phyloP scores from a whole-genome alignment of 2,888 invertebrate species.

The Parasteatoda lunata region DNA sequence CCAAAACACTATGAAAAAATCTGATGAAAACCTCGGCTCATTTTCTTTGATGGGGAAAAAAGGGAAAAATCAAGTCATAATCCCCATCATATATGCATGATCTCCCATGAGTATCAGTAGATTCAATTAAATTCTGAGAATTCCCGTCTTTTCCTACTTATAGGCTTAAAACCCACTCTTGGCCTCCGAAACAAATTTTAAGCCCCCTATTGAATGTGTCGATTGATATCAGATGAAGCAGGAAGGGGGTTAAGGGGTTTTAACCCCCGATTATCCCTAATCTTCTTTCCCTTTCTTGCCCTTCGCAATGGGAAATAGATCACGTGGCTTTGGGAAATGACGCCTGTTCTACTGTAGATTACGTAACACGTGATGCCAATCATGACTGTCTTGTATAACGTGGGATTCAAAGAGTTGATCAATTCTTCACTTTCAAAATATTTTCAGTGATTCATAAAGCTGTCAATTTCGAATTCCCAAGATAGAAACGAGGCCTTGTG shows the following conservation, averaged over 20 bases:
- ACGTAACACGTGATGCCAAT: conserved; percentile 8
- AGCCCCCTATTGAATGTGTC: conserved; percentile 23
- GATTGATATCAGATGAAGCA: conserved; percentile 32
- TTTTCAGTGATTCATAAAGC: too few species aligned
- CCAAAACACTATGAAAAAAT: too few species aligned
- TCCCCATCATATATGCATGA: conserved; percentile 49
- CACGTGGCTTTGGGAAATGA: conserved; percentile 47
- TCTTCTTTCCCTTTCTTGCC: conserved; percentile 12
- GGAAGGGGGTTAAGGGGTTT: conserved; percentile 33
- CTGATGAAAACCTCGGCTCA: too few species aligned
- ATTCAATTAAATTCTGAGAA: conserved; percentile 64
- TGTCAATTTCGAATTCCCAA: too few species aligned
- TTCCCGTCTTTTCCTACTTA: conserved; percentile 54
- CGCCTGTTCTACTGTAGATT: conserved; percentile 40
- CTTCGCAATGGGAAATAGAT: conserved; percentile 53
- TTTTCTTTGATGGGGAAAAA: not conserved
- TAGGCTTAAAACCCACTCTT: conserved; percentile 47
- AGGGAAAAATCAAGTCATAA: conserved; percentile 26
- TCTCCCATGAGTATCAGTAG: conserved; percentile 44
- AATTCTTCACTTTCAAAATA: too few species aligned
- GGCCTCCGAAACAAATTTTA: conserved; percentile 44
- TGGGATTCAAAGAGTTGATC: too few species aligned
- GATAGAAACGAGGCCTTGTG: too few species aligned
- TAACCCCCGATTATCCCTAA: conserved; percentile 57
- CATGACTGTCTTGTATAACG: too few species aligned